Conservation (phyloP, 2,113 vertebrate species). For the Urocitellus parryii region DNA sequence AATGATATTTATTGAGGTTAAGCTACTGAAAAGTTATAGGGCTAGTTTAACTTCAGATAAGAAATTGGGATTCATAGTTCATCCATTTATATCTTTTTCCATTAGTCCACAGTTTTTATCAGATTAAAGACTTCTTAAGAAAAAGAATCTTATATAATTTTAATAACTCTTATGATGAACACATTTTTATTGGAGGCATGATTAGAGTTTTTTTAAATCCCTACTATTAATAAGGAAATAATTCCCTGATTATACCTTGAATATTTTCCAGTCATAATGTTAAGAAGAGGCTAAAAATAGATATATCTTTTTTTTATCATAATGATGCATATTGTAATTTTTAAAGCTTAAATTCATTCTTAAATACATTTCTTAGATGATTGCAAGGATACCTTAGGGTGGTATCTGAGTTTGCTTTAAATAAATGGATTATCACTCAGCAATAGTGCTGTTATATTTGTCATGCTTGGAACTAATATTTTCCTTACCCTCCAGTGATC, state of each 20-base stretch:
- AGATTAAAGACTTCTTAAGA: background rate
- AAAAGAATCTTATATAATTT: background rate
- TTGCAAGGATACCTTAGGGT: background rate
- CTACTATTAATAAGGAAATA: background rate
- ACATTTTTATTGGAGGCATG: background rate
- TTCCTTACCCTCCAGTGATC: background rate
- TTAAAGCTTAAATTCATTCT: background rate
- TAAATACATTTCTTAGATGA: background rate
- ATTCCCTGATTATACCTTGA: background rate
- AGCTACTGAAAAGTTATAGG: background rate
- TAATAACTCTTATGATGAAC: background rate
- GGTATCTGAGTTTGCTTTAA: background rate
- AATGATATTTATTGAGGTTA: background rate
- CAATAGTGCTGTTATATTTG: background rate
- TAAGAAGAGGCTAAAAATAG: background rate
- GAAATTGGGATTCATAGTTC: background rate
- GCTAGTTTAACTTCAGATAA: conserved; percentile 9
- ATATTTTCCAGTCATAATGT: background rate
- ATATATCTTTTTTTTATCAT: background rate
- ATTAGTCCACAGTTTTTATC: background rate
- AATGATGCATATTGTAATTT: background rate
- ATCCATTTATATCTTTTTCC: background rate
- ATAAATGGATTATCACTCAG: background rate
- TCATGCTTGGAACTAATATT: background rate
- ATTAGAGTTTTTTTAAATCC: background rate